phyloP scores from a whole-genome alignment of 1,140 invertebrate species.

The Drosophila serrata region DNA sequence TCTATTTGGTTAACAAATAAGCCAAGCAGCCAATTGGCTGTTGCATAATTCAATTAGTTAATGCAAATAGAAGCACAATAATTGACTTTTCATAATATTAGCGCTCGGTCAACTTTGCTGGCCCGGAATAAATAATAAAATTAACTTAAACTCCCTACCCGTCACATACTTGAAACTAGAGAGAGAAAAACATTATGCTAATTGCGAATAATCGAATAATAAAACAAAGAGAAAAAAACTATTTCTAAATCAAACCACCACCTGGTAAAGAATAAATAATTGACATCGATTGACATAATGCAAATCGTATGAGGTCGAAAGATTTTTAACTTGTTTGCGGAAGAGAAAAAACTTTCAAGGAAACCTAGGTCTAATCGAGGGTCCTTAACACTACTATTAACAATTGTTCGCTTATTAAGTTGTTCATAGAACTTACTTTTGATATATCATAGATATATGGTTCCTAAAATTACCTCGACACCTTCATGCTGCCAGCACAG shows the following conservation, averaged over 20 bases:
- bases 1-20: conserved; percentile 64
- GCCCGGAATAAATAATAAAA: conserved; percentile 51
- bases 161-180: conserved; percentile 44
- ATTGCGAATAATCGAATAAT: conserved; percentile 41
- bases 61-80: conserved; percentile 65
- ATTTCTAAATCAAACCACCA: conserved; percentile 39
- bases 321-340: conserved; percentile 62
- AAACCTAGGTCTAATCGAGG: conserved; percentile 41
- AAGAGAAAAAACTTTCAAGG: conserved; percentile 81
- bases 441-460: conserved; percentile 99
- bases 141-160: conserved; percentile 60
- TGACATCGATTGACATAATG: conserved; percentile 13
- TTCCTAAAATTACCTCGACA: conserved; percentile 92
- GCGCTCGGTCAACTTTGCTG: conserved; percentile 14
- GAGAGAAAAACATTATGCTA: conserved; percentile 50
- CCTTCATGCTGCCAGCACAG: conserved; percentile 84
- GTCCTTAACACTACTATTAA: conserved; percentile 45
- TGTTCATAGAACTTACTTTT: conserved; percentile 97
- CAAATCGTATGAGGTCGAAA: conserved; percentile 54
- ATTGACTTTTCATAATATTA: conserved; percentile 64
- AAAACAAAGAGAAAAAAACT: conserved; percentile 39
- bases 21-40: conserved; percentile 46
- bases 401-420: conserved; percentile 82
- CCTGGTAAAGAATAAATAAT: conserved; percentile 50
- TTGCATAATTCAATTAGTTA: conserved; percentile 67